Evolutionary conservation across 2,797 vertebrate species (phyloP).

Genomic region (Ceyx erithaca): DNA sequence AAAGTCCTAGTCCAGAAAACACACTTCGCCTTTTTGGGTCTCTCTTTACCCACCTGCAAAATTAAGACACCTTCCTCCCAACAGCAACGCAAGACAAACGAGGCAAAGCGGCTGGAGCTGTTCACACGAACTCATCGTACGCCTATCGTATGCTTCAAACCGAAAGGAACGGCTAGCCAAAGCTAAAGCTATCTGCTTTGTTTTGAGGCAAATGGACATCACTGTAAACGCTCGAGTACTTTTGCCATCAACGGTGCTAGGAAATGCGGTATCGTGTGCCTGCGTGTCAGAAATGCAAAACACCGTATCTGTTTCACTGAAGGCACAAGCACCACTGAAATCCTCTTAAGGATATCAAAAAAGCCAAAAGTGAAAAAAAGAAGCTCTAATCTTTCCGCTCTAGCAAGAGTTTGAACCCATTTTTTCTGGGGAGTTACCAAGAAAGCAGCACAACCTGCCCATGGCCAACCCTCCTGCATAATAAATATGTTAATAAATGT

Average conservation of each 20-base stretch:
- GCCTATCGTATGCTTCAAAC: neutral
- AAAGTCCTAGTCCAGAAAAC: neutral
- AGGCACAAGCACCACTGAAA: neutral
- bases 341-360: neutral
- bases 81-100: rapidly evolving
- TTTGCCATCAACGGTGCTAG: neutral
- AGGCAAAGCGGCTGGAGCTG: neutral
- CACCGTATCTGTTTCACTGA: neutral
- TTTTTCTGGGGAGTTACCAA: neutral
- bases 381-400: neutral
- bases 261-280: neutral
- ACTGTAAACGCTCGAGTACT: neutral
- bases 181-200: neutral
- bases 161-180: neutral
- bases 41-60: neutral
- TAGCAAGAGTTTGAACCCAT: neutral
- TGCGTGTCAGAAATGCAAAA: neutral
- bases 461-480: neutral
- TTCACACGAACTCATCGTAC: rapidly evolving
- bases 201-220: rapidly evolving
- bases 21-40: neutral
- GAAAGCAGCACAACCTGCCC: neutral
- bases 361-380: neutral
- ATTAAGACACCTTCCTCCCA: neutral
- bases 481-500: neutral